phyloP scores from a whole-genome alignment of 1,140 invertebrate genomes.

The Nebria ingens region DNA sequence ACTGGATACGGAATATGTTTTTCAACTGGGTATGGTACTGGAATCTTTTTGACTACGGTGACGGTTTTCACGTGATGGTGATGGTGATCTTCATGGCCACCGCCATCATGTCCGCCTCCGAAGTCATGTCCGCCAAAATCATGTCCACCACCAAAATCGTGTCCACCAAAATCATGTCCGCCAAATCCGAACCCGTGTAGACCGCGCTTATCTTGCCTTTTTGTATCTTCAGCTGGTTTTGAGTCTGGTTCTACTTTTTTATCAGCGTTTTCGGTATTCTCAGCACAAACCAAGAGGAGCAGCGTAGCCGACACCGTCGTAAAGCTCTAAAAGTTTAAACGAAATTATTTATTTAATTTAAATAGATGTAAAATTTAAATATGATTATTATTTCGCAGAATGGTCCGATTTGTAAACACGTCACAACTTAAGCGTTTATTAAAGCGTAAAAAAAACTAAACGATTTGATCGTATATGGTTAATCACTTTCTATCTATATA shows the following conservation, averaged over 20 bases:
- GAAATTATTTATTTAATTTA: too few species aligned
- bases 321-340: slow-evolving; percentile 32
- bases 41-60: slow-evolving; percentile 62
- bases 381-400: too few species aligned
- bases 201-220: slow-evolving; percentile 56
- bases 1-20: slow-evolving; percentile 48
- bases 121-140: slow-evolving; percentile 13
- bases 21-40: slow-evolving; percentile 49
- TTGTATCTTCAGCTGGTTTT: slow-evolving; percentile 30
- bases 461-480: too few species aligned
- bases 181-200: slow-evolving; percentile 41
- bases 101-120: slow-evolving; percentile 25
- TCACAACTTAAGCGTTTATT: too few species aligned
- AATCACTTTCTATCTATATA: too few species aligned
- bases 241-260: slow-evolving; percentile 36
- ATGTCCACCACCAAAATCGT: slow-evolving; percentile 32
- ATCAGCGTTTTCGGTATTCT: slow-evolving; percentile 34
- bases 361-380: too few species aligned
- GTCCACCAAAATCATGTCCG: slow-evolving; percentile 24
- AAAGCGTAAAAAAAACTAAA: too few species aligned
- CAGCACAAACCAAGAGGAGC: slow-evolving; percentile 36
- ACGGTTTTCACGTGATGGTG: slow-evolving; percentile 57
- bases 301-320: slow-evolving; percentile 39
- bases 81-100: slow-evolving; percentile 28
- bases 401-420: too few species aligned